A percentile compares a stretch with the other conserved stretches of the same genome.
phyloP scores from a whole-genome alignment of 2,888 invertebrate species.

The Alloplasta piceator region DNA sequence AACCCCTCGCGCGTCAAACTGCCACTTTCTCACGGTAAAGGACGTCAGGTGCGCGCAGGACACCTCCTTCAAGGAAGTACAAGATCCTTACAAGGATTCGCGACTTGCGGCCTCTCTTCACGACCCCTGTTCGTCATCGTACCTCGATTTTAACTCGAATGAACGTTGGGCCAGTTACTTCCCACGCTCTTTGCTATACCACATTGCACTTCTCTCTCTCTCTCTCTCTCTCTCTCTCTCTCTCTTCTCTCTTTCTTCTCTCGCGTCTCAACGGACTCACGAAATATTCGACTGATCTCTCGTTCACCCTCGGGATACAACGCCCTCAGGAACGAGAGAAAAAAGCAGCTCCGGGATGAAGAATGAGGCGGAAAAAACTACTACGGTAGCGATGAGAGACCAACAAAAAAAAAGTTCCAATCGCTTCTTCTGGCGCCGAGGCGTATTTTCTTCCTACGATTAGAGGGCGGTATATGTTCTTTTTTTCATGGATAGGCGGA shows the following conservation, averaged over 20 bases:
- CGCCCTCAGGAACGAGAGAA: conserved; percentile 8
- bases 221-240: conserved; percentile 10
- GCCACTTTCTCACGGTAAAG: conserved; percentile 79
- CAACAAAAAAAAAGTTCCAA: conserved; percentile 21
- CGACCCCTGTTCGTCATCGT: conserved; percentile 15
- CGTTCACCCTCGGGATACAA: conserved; percentile 33
- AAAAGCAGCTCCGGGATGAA: neutral
- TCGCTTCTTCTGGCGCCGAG: conserved; percentile 50
- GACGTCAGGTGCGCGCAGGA: conserved; percentile 79
- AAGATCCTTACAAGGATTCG: conserved; percentile 81
- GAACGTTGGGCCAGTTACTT: conserved; percentile 60
- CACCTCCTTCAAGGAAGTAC: conserved; percentile 80
- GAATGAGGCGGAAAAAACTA: conserved; percentile 13
- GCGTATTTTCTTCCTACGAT: conserved; percentile 23
- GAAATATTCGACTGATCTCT: conserved; percentile 52
- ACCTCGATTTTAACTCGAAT: conserved; percentile 37
- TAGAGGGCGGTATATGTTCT: no score
- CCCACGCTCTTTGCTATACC: conserved; percentile 74
- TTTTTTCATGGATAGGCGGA: no score
- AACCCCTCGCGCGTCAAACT: conserved; percentile 67
- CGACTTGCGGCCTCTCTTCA: conserved; percentile 73
- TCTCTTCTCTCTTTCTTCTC: neutral
- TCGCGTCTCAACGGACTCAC: conserved; percentile 59
- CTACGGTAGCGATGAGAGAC: conserved; percentile 58
- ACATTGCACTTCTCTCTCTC: conserved; percentile 15